A percentile compares a stretch with the other conserved stretches of the same genome.
Evolutionary conservation across 2,113 vertebrate species (phyloP).

Genomic region (Channa maculata): DNA sequence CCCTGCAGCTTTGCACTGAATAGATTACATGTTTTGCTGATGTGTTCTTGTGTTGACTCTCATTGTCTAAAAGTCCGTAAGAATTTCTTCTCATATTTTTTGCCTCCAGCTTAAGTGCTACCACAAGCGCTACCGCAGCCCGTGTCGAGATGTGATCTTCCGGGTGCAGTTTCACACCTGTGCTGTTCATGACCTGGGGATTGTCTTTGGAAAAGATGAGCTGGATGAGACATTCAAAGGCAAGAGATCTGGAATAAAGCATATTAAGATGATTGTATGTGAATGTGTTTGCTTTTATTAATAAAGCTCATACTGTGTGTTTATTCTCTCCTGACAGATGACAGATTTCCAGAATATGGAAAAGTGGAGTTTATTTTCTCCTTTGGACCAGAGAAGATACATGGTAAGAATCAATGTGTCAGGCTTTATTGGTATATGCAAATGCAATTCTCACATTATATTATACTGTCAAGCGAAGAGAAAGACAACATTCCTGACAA

Average conservation of each 20-base stretch:
- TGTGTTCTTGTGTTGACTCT: background rate
- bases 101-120: constrained; percentile 93
- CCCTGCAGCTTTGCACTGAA: no score
- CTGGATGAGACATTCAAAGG: constrained; percentile 97
- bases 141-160: constrained; percentile 93
- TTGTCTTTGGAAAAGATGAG: constrained; percentile 95
- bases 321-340: constrained; percentile 83
- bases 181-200: constrained; percentile 92
- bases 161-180: constrained; percentile 98
- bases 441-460: no score
- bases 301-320: background rate
- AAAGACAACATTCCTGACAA: no score
- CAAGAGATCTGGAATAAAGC: constrained; percentile 54
- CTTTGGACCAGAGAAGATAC: constrained; percentile 96
- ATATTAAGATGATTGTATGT: background rate
- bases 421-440: background rate
- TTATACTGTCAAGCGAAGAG: no score
- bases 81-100: background rate
- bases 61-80: background rate
- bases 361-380: constrained; percentile 99
- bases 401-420: constrained; percentile 84
- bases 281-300: no score
- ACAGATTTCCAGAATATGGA: constrained; percentile 96
- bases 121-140: constrained; percentile 94
- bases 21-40: background rate